Percentiles rank a stretch among this genome's conserved stretches.
Evolutionary conservation across 2,797 vertebrate species (phyloP).

Genomic region (Gadopsis bispinosus): DNA sequence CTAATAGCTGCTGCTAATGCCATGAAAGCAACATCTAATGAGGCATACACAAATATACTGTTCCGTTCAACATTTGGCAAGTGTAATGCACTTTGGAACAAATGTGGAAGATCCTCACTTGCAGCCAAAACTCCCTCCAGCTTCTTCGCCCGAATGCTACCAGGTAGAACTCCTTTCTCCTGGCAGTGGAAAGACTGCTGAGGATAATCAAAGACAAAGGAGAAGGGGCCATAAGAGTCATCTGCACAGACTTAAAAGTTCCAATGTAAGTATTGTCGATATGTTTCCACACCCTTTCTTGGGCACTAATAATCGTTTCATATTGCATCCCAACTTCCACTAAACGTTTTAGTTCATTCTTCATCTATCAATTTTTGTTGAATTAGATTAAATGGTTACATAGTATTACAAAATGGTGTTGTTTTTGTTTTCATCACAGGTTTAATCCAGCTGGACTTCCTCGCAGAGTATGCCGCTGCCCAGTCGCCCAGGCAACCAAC

Average conservation of each 20-base stretch:
- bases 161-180: no score
- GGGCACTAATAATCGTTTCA: not conserved
- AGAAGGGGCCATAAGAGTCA: constrained; percentile 5
- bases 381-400: not conserved
- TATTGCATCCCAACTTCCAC: not conserved
- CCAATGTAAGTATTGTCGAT: no score
- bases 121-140: no score
- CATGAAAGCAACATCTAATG: no score
- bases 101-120: no score
- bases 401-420: not conserved
- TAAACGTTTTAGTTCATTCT: not conserved
- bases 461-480: constrained; percentile 24
- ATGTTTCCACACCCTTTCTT: not conserved
- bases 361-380: not conserved
- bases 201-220: constrained; percentile 34
- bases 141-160: no score
- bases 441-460: constrained; percentile 35
- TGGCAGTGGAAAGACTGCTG: constrained; percentile 12
- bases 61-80: no score
- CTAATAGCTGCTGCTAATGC: no score
- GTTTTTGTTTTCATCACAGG: constrained; percentile 14
- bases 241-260: no score
- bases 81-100: no score
- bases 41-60: no score
- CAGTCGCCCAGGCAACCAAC: constrained; percentile 41